Percentiles rank a stretch among this genome's conserved stretches.
Evolutionary conservation across 35 echinoderm and acorn worm genomes (phyloP).

Genomic region (Lytechinus variegatus): DNA sequence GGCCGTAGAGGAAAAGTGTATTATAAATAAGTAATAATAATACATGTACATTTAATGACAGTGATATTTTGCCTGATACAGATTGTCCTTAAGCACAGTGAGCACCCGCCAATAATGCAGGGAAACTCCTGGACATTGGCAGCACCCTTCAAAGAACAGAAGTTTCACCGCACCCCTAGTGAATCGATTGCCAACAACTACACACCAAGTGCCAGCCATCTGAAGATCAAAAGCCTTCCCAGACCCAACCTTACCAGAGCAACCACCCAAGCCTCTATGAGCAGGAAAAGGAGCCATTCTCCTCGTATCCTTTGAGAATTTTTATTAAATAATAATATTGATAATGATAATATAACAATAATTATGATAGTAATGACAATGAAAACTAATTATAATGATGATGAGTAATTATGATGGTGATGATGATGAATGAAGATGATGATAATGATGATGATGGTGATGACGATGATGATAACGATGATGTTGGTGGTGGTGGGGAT

Average conservation of each 20-base stretch:
- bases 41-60: too few relatives aligned
- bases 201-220: constrained; percentile 85
- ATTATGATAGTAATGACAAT: too few relatives aligned
- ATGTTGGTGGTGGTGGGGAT: too few relatives aligned
- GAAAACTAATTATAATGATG: too few relatives aligned
- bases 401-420: too few relatives aligned
- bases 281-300: constrained; percentile 87
- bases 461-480: too few relatives aligned
- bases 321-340: too few relatives aligned
- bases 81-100: constrained; percentile 98
- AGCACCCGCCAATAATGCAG: constrained; percentile 98
- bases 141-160: constrained; percentile 98
- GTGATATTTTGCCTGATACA: not conserved
- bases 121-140: constrained; percentile 92
- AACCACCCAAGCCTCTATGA: constrained; percentile 85
- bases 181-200: constrained; percentile 99
- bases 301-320: constrained; percentile 76
- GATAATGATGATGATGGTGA: too few relatives aligned
- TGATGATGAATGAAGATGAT: too few relatives aligned
- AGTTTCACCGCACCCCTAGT: constrained; percentile 95
- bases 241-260: constrained; percentile 66
- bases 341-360: too few relatives aligned
- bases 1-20: too few relatives aligned
- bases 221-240: constrained; percentile 82
- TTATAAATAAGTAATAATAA: too few relatives aligned